Evolutionary conservation across 2,888 invertebrate genomes (phyloP), one percentile per base, ranked within the genome.

Genomic region (Euplagia quadripunctaria): DNA sequence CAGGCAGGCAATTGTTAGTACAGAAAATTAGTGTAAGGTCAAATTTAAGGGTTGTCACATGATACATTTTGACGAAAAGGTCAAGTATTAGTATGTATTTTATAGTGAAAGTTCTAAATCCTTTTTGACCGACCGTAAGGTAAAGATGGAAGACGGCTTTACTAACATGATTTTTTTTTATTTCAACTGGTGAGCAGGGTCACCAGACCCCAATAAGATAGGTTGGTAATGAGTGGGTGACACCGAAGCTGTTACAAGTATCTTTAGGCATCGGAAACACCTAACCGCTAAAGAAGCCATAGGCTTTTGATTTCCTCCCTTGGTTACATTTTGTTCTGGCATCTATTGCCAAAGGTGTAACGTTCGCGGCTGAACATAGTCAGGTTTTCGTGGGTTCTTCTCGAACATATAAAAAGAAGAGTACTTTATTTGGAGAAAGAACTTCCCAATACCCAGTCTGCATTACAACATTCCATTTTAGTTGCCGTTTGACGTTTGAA

Each of bases 11-110:
- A 31, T 61, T 61, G 61, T 51, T 46, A 31, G 61, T 31, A 61
- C 31, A 31, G 31, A 61, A 61, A 66, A 49, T 49, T 49, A 49
- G 49, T 17, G 58, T 31, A 51, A 66, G 66, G 66, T 51, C 4
- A 16, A 51, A 17, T 66, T 41, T 66, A 51, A 66, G 49, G 66
- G 49, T 84, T 71, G 55, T 17, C 49, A 49, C 49, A 49, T 66
- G 66, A 66, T 66, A 66, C 49, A 51, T 49, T 66, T 16, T 51
- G 20, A 51, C 49, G 49, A 51, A 66, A 66, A 66, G 49, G 49
- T 66, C 66, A 66, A 66, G 49, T 51, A 49, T 9, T 51, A 20
- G 49, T 51, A 20, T 61, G 4, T 51, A 16, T 51, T 49, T 49
- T 66, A 4, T 41, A 7, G 20, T 16, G 41, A 9, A 46, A 63